Percentiles rank a stretch among this genome's conserved stretches.
Conservation (phyloP, 1,140 invertebrate species). For the Rhopalosiphum padi region DNA sequence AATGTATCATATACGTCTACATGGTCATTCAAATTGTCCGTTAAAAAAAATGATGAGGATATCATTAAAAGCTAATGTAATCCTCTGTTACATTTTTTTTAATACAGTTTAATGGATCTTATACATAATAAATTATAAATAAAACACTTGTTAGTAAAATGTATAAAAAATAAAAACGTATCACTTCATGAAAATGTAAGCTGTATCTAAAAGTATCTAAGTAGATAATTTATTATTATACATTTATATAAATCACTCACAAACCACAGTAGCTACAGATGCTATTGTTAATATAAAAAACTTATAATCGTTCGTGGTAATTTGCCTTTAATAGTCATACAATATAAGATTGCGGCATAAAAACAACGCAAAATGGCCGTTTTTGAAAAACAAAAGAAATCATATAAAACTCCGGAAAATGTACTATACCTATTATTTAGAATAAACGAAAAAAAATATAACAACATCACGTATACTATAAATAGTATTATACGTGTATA, state of each 20-base stretch:
- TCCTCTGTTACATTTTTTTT: background rate
- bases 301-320: background rate
- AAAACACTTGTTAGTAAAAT: background rate
- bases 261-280: background rate
- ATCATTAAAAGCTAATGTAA: background rate
- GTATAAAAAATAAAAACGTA: background rate
- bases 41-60: background rate
- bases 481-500: background rate
- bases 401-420: background rate
- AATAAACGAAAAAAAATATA: background rate
- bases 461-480: background rate
- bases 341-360: background rate
- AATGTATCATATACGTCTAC: background rate
- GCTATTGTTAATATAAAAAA: background rate
- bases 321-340: background rate
- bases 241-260: background rate
- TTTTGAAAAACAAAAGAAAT: background rate
- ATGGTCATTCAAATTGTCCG: background rate
- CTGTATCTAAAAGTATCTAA: background rate
- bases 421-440: background rate
- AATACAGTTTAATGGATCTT: background rate
- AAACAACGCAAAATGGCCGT: background rate
- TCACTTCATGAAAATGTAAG: background rate
- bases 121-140: background rate
- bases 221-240: background rate